A percentile compares a stretch with the other conserved stretches of the same genome.
These are phyloP conservation scores for Pseudomugil gertrudae DNA, from an alignment of 2,797 vertebrate genomes.

Conservation along the genomic window DNA sequence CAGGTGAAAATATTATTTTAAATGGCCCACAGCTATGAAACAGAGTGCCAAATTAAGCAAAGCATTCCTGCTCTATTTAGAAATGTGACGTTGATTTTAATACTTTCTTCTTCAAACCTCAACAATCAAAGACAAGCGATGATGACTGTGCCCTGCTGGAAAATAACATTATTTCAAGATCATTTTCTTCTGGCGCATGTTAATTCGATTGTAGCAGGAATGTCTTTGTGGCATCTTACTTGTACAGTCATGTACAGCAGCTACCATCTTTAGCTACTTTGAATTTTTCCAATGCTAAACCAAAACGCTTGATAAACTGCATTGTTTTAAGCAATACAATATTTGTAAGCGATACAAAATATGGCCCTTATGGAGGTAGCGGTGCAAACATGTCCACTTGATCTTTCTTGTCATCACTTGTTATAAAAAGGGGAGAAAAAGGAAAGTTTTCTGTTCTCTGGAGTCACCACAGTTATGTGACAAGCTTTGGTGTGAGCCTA, in stretches of 20 bases:
- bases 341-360: neutral
- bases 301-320: neutral
- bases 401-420: neutral
- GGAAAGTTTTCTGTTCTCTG: neutral
- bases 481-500: neutral
- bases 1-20: conserved; percentile 6
- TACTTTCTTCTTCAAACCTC: neutral
- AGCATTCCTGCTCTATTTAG: neutral
- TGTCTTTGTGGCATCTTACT: conserved; percentile 35
- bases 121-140: neutral
- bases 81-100: conserved; percentile 6
- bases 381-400: neutral
- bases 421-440: conserved; percentile 8
- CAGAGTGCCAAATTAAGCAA: neutral
- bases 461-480: conserved; percentile 15
- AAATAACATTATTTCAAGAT: conserved; percentile 3
- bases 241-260: conserved; percentile 40
- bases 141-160: neutral
- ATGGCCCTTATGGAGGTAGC: neutral
- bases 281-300: conserved; percentile 12
- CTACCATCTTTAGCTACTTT: neutral
- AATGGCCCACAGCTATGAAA: neutral
- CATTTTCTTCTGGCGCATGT: conserved; percentile 22
- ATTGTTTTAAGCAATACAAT: neutral
- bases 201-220: conserved; percentile 37